phyloP scores from a whole-genome alignment of 2,888 invertebrate genomes.

The Notodonta dromedarius region DNA sequence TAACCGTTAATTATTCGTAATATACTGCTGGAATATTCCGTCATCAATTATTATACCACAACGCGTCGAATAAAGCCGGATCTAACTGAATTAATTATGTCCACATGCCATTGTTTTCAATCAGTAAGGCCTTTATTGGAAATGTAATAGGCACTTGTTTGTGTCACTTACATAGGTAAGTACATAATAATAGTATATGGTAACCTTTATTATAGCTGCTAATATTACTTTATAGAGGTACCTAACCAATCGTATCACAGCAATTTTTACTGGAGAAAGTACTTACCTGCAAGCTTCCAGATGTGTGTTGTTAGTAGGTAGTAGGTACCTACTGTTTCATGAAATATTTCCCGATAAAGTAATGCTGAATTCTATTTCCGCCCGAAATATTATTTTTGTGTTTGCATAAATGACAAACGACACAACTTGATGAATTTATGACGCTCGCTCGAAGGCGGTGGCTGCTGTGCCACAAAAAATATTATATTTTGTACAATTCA shows the following conservation, averaged over 20 bases:
- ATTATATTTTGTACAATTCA: conserved; percentile 1
- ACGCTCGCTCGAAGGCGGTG: conserved; percentile 2
- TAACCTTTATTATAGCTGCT: too few species aligned
- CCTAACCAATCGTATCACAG: too few species aligned
- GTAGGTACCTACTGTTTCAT: background rate
- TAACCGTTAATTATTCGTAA: conserved; percentile 18
- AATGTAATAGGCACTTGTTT: conserved; percentile 1
- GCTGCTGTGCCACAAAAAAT: conserved; percentile 7
- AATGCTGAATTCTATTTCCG: conserved; percentile 14
- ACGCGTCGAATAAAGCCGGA: conserved; percentile 15
- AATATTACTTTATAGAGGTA: too few species aligned
- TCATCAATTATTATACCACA: conserved; percentile 17
- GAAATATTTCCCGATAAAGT: conserved; percentile 1
- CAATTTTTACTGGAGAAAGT: too few species aligned
- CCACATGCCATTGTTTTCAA: conserved; percentile 21
- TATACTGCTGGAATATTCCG: conserved; percentile 23
- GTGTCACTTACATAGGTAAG: background rate
- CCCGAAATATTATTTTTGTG: conserved; percentile 6
- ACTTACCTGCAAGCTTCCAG: too few species aligned
- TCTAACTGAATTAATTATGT: conserved; percentile 25
- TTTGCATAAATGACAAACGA: conserved; percentile 21
- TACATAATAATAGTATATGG: background rate
- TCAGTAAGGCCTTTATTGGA: conserved; percentile 22
- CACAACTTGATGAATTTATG: conserved; percentile 22
- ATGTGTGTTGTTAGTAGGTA: too few species aligned